Evolutionary conservation across 2,113 vertebrate genomes (phyloP).

Genomic region (Cranoglanis bouderius): DNA sequence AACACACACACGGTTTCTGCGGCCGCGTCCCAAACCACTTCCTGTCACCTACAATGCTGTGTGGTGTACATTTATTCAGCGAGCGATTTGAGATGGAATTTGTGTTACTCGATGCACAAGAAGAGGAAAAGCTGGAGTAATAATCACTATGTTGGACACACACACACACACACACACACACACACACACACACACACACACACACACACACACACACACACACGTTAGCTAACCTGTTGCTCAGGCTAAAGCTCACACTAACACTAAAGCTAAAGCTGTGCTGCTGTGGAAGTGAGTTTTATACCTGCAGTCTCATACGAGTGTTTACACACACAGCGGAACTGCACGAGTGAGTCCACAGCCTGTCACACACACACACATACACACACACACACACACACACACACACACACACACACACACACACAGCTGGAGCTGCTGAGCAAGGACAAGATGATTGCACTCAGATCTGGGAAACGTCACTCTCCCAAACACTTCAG

Average conservation of each 20-base stretch:
- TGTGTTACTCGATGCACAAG: not conserved
- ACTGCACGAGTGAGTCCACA: conserved; percentile 6
- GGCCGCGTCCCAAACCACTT: not conserved
- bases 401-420: not conserved
- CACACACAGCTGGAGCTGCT: not conserved
- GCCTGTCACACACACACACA: not conserved
- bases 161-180: not conserved
- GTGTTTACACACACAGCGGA: conserved; percentile 12
- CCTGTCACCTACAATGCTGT: conserved; percentile 5
- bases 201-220: not conserved
- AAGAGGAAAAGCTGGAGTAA: not conserved
- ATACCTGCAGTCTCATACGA: not conserved
- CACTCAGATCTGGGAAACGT: not conserved
- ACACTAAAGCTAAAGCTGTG: not conserved
- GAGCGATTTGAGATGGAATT: not conserved
- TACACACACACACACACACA: not conserved
- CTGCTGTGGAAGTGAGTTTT: not conserved
- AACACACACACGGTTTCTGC: not conserved
- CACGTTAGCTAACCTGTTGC: conserved; percentile 2
- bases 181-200: not conserved
- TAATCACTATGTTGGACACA: not conserved
- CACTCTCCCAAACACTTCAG: conserved; percentile 15
- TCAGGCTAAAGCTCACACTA: not conserved
- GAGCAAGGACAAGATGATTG: not conserved
- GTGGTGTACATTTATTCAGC: not conserved